phyloP scores from a whole-genome alignment of 2,113 vertebrate genomes.

The Eira barbara region DNA sequence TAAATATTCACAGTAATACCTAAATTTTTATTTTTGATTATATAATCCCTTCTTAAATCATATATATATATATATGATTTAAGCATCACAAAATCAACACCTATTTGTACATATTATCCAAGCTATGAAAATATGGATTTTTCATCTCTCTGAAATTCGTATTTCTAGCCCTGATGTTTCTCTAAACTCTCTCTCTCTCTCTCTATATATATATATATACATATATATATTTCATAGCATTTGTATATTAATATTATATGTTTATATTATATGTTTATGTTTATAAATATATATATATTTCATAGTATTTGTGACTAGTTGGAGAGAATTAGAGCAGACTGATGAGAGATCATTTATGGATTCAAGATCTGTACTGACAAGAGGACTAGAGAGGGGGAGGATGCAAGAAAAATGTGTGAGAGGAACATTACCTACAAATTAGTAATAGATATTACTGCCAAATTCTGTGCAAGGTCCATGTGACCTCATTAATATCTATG shows the following conservation, averaged over 20 bases:
- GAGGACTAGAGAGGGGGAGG: neutral
- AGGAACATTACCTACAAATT: neutral
- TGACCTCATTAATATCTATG: neutral
- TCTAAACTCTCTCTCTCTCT: neutral
- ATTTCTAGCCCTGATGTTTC: neutral
- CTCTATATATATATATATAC: no score
- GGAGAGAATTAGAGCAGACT: neutral
- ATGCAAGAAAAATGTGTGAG: neutral
- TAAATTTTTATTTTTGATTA: neutral
- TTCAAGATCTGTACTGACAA: neutral
- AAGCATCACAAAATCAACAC: neutral
- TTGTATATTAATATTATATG: neutral
- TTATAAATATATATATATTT: neutral
- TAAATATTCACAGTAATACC: neutral
- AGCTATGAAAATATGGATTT: neutral
- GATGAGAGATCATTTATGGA: neutral
- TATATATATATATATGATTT: neutral
- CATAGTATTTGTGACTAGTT: neutral
- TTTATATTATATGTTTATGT: no score
- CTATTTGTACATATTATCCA: neutral
- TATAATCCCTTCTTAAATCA: neutral
- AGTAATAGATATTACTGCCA: neutral
- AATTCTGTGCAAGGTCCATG: neutral
- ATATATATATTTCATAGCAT: neutral
- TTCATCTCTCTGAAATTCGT: neutral